A percentile compares a stretch with the other conserved stretches of the same genome.
phyloP scores from a whole-genome alignment of 2,888 invertebrate species.

The Fragum sueziense region DNA sequence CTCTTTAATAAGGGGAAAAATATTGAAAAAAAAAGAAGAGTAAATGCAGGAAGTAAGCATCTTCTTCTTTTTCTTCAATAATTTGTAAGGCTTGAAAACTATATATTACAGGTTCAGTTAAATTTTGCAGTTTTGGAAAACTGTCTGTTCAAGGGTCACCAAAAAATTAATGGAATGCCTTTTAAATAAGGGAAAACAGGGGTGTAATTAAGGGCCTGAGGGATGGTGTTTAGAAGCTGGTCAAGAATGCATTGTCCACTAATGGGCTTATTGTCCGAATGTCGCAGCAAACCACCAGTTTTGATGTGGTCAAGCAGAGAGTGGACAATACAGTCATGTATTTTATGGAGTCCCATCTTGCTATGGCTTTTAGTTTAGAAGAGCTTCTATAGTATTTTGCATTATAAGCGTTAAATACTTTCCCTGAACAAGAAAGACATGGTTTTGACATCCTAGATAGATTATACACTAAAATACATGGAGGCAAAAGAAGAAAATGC shows the following conservation, averaged over 20 bases:
- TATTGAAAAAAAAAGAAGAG: background rate
- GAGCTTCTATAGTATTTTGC: too few relatives aligned
- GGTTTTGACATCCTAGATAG: too few relatives aligned
- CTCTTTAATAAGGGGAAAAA: background rate
- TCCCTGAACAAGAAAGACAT: too few relatives aligned
- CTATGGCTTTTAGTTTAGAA: too few relatives aligned
- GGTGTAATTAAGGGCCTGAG: background rate
- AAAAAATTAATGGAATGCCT: background rate
- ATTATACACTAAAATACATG: too few relatives aligned
- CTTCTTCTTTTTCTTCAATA: background rate
- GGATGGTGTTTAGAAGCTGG: slow-evolving; percentile 2
- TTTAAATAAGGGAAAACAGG: background rate
- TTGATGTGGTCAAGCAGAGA: slow-evolving; percentile 21
- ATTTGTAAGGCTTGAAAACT: too few relatives aligned
- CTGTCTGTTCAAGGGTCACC: too few relatives aligned
- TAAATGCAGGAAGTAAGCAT: background rate
- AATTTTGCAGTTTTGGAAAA: too few relatives aligned
- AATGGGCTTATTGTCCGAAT: slow-evolving; percentile 14
- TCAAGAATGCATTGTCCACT: slow-evolving; percentile 20
- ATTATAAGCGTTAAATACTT: too few relatives aligned
- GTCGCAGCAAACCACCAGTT: background rate
- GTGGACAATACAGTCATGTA: slow-evolving; percentile 8
- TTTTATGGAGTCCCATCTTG: too few relatives aligned
- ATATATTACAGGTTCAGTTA: too few relatives aligned
- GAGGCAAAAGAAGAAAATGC: too few relatives aligned